phyloP scores from a whole-genome alignment of 2,888 invertebrate species.

The Steinernema hermaphroditum region DNA sequence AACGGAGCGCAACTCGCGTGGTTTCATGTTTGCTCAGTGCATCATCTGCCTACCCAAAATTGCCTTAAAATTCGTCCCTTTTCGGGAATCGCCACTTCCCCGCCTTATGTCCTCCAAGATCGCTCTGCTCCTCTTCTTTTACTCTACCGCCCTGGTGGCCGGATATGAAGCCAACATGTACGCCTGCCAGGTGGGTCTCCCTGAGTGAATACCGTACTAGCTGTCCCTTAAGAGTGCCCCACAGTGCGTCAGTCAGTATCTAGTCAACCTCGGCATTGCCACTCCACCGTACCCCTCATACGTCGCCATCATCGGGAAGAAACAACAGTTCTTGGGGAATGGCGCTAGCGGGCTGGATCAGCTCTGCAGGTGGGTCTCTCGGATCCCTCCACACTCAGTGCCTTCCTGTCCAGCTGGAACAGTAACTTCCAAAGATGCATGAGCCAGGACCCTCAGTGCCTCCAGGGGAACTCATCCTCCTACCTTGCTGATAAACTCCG shows the following conservation, averaged over 20 bases:
- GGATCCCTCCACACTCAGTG: neutral
- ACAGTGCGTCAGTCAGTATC: neutral
- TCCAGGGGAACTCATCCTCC: neutral
- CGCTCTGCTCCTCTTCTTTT: neutral
- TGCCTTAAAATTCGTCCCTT: neutral
- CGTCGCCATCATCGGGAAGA: neutral
- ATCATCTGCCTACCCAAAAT: neutral
- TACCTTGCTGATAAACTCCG: neutral
- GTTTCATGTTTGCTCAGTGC: slow-evolving; percentile 15
- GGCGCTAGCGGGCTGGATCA: neutral
- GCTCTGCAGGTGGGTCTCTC: neutral
- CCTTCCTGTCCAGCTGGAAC: neutral
- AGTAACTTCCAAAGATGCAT: neutral
- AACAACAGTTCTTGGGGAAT: neutral
- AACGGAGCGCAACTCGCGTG: neutral
- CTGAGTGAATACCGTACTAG: neutral
- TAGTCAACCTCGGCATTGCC: neutral
- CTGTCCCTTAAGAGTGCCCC: neutral
- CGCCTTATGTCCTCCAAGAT: neutral
- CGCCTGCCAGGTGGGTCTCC: neutral
- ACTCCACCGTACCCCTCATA: slow-evolving; percentile 7
- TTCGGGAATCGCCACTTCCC: neutral
- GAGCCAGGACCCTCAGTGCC: neutral
- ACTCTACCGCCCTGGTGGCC: neutral
- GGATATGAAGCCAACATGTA: neutral